A percentile compares a stretch with the other conserved stretches of the same genome.
Conservation (phyloP, 2,888 invertebrate species). For the Drosophila mettleri region DNA sequence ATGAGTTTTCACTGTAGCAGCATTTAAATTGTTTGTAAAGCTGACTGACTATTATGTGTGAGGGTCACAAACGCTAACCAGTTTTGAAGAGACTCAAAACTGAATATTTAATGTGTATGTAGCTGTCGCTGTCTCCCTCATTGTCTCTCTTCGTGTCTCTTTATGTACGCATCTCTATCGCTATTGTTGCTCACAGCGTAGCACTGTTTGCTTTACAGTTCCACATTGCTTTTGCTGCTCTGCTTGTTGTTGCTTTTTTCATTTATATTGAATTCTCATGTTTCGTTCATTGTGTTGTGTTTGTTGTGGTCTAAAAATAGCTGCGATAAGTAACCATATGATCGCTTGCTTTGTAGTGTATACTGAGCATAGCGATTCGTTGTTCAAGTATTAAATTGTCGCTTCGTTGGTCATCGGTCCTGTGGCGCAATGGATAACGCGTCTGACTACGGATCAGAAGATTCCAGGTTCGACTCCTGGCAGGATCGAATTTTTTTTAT, state of each 20-base stretch:
- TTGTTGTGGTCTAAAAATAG: conserved; percentile 48
- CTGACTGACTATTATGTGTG: not conserved
- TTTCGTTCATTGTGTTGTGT: conserved; percentile 34
- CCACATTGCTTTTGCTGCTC: conserved; percentile 5
- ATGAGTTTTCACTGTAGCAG: conserved; percentile 35
- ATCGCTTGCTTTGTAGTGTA: conserved; percentile 21
- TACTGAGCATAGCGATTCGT: conserved; percentile 6
- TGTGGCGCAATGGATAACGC: conserved; percentile 85
- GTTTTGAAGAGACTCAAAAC: conserved; percentile 34
- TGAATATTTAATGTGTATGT: conserved; percentile 18
- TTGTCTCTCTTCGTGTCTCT: no score
- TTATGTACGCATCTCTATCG: not conserved
- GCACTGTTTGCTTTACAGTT: conserved; percentile 17
- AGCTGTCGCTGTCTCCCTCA: conserved; percentile 18
- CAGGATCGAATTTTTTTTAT: conserved; percentile 71
- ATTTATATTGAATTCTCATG: conserved; percentile 41
- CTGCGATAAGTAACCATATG: conserved; percentile 32
- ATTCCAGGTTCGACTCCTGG: conserved; percentile 85
- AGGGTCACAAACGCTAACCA: conserved; percentile 39
- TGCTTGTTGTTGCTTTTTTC: conserved; percentile 36
- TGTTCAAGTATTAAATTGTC: not conserved
- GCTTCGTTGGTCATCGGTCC: conserved; percentile 51
- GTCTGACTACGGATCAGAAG: conserved; percentile 85
- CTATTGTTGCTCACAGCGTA: conserved; percentile 1
- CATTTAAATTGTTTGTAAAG: conserved; percentile 13